Percentiles rank a stretch among this genome's conserved stretches.
These are phyloP conservation scores for Ceratosolen fusciceps DNA, from an alignment of 1,140 invertebrate genomes.

Conservation along the genomic window DNA sequence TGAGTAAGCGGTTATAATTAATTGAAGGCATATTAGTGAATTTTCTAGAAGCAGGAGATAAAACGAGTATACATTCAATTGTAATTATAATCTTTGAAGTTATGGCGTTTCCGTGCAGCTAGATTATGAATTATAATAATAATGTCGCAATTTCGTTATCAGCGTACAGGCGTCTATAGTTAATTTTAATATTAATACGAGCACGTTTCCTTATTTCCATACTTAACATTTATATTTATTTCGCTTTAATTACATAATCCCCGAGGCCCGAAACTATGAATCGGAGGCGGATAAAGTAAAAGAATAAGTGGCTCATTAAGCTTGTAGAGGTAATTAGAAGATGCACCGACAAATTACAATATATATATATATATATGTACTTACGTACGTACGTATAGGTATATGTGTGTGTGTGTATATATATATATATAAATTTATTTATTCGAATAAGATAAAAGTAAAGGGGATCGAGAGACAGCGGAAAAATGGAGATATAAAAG, in stretches of 20 bases:
- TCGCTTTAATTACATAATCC: background rate
- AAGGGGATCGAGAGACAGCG: background rate
- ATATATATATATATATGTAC: too few relatives aligned
- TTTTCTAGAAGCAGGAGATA: too few relatives aligned
- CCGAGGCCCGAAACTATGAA: background rate
- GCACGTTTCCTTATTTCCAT: background rate
- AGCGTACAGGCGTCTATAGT: background rate
- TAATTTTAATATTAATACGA: background rate
- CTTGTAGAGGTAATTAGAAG: background rate
- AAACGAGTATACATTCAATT: background rate
- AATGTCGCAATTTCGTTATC: background rate
- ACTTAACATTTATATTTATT: background rate
- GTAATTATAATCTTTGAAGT: background rate
- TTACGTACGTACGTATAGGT: too few relatives aligned
- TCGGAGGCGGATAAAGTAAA: too few relatives aligned
- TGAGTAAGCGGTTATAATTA: too few relatives aligned
- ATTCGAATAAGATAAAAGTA: background rate
- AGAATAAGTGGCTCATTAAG: background rate
- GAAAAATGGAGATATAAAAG: background rate
- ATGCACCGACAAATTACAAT: background rate
- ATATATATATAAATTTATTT: background rate
- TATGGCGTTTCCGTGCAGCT: background rate
- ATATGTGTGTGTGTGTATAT: too few relatives aligned
- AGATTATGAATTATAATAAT: background rate
- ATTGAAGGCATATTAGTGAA: too few relatives aligned